Base-by-base conservation (phyloP, 2,113 vertebrate species). In the Hyaena hyaena region DNA sequence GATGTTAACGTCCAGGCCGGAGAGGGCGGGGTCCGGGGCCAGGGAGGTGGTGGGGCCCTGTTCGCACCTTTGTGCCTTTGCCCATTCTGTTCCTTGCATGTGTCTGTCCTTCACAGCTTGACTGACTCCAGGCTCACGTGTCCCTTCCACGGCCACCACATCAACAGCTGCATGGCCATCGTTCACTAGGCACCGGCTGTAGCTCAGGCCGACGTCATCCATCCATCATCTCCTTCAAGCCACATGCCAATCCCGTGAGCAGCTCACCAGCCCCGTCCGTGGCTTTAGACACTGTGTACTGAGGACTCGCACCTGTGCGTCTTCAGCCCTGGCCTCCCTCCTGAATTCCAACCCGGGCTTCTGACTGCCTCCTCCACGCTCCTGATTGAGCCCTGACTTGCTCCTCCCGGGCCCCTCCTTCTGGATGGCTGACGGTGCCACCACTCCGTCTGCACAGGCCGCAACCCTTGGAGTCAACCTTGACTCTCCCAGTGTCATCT, bases 381-480 rank as follows among this genome's bases (percentile, higher is more conserved):
- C 26, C 43, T n/a, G 35, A 45, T 31, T 24, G 2, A 9, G 1
- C 2, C 71, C 12, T 23, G 2, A 0, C 35, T 23, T 0, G 8
- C 15, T 16, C 14, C 35, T 48, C 45, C 48, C 35, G 1, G 31
- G 28, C 35, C 45, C 17, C 50, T 11, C 74, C 76, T 66, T 77
- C 76, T 69, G 50, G 1, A 17, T 2, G 39, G n/a, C 21, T 1
- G 69, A 5, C 31, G 39, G 7, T 1, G 0, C 28, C 74, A 9
- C 45, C 45, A 9, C 58, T 50, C 53, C 66, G 48, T 39, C 0
- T 58, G 71, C 84, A 77, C 28, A 19, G 28, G 21, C 15, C 28
- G 11, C 76, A 33, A 3, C 66, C 53, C n/a, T 83, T 55, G 31
- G 23, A 26, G 28, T 81, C 74, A n/a, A 1, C 31, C 15, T 81